phyloP scores from a whole-genome alignment of 2,888 invertebrate genomes.

The Leptopilina myrica region DNA sequence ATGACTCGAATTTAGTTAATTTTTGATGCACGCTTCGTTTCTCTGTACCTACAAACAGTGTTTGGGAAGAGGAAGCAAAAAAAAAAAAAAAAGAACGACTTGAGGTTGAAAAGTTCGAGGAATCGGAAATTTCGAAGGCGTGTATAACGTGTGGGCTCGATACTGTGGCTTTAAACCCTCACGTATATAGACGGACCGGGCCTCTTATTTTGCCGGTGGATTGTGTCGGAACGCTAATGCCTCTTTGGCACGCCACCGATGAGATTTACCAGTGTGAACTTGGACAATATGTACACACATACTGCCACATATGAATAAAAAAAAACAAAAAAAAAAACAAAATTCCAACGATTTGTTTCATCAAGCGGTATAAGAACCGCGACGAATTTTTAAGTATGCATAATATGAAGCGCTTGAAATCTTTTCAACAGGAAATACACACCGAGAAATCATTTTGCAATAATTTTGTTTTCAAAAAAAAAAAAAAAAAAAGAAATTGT shows the following conservation, averaged over 20 bases:
- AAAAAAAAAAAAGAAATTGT: background rate
- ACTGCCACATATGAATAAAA: too few relatives aligned
- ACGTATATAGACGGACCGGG: slow-evolving; percentile 54
- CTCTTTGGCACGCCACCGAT: slow-evolving; percentile 68
- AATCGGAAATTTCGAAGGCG: slow-evolving; percentile 72
- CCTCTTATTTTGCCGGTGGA: slow-evolving; percentile 73
- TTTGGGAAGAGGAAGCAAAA: too few relatives aligned
- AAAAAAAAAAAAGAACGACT: too few relatives aligned
- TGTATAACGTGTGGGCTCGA: slow-evolving; percentile 64
- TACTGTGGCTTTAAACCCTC: slow-evolving; percentile 64
- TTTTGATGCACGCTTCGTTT: too few relatives aligned
- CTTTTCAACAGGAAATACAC: slow-evolving; percentile 1
- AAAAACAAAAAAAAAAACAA: background rate
- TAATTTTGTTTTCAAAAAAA: background rate
- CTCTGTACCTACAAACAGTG: too few relatives aligned
- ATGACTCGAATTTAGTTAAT: background rate
- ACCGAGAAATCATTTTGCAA: background rate
- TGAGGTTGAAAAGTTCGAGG: slow-evolving; percentile 67
- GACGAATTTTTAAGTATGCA: slow-evolving; percentile 35
- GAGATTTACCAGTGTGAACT: slow-evolving; percentile 69
- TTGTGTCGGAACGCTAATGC: slow-evolving; percentile 71
- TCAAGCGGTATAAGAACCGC: slow-evolving; percentile 30
- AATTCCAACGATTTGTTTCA: slow-evolving; percentile 27
- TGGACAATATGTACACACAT: slow-evolving; percentile 63
- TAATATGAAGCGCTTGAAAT: background rate